phyloP scores from a whole-genome alignment of 1,140 invertebrate species.

The Acromyrmex charruanus region DNA sequence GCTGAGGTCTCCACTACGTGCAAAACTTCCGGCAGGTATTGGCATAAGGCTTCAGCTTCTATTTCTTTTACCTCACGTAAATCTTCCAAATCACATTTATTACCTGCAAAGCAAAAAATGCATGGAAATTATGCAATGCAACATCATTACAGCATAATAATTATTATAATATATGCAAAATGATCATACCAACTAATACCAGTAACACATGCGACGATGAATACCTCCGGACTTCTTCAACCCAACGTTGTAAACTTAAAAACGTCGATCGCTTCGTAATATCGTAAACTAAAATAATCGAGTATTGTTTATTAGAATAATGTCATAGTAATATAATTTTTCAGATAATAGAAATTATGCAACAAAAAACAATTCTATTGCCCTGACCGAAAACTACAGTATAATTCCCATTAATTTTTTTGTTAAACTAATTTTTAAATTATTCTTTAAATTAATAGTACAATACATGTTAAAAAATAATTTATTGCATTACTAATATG shows the following conservation, averaged over 20 bases:
- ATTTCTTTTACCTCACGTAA: constrained; percentile 93
- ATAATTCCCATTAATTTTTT: not conserved
- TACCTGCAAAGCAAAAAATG: constrained; percentile 86
- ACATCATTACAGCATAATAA: not conserved
- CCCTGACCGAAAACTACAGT: not conserved
- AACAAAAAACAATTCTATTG: not conserved
- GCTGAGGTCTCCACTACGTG: constrained; percentile 96
- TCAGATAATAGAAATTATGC: not conserved
- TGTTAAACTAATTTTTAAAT: not conserved
- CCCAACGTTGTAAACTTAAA: constrained; percentile 95
- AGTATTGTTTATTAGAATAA: constrained; percentile 38
- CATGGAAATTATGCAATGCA: too few species aligned
- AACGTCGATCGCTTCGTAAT: constrained; percentile 97
- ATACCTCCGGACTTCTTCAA: constrained; percentile 97
- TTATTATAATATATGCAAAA: not conserved
- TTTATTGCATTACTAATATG: not conserved
- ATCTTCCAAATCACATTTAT: constrained; percentile 95
- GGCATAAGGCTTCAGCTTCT: constrained; percentile 94
- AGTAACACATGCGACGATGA: constrained; percentile 96
- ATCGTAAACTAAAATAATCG: constrained; percentile 93
- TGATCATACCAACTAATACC: constrained; percentile 92
- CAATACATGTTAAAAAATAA: not conserved
- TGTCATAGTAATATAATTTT: not conserved
- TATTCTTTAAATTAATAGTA: constrained; percentile 10
- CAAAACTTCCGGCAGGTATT: constrained; percentile 94